Conservation (phyloP, 2,113 vertebrate species). For the Forbesichthys agassizii region DNA sequence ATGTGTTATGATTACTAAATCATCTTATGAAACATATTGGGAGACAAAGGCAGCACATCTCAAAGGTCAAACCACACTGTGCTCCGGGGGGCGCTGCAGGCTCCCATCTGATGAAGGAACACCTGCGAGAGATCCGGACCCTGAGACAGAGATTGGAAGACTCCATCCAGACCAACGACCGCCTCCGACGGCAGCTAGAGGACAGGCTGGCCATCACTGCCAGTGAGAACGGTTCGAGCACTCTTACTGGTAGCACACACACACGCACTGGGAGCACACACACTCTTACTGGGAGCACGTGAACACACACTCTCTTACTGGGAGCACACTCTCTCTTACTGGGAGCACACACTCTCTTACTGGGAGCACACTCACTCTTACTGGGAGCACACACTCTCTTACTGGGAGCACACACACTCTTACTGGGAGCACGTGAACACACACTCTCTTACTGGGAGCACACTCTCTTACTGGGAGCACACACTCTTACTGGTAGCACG, state of each 20-base stretch:
- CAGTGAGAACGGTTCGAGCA: conserved; percentile 68
- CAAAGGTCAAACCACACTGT: background rate
- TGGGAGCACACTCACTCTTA: background rate
- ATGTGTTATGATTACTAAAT: too few relatives aligned
- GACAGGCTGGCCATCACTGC: conserved; percentile 68
- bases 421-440: background rate
- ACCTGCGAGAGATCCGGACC: conserved; percentile 85
- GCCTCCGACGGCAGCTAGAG: conserved; percentile 86
- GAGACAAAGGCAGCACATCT: background rate
- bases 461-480: too few relatives aligned
- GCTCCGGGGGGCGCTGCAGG: conserved; percentile 56
- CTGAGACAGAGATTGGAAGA: conserved; percentile 87
- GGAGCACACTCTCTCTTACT: too few relatives aligned
- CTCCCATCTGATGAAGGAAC: conserved; percentile 85
- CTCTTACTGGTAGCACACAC: background rate
- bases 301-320: background rate
- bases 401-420: background rate
- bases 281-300: background rate
- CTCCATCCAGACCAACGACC: conserved; percentile 89
- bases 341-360: background rate
- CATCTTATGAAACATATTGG: too few relatives aligned
- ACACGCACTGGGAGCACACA: background rate
- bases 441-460: too few relatives aligned
- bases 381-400: background rate
- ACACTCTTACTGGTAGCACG: too few relatives aligned